phyloP scores from a whole-genome alignment of 2,113 vertebrate species.

The Spheniscus mendiculus region DNA sequence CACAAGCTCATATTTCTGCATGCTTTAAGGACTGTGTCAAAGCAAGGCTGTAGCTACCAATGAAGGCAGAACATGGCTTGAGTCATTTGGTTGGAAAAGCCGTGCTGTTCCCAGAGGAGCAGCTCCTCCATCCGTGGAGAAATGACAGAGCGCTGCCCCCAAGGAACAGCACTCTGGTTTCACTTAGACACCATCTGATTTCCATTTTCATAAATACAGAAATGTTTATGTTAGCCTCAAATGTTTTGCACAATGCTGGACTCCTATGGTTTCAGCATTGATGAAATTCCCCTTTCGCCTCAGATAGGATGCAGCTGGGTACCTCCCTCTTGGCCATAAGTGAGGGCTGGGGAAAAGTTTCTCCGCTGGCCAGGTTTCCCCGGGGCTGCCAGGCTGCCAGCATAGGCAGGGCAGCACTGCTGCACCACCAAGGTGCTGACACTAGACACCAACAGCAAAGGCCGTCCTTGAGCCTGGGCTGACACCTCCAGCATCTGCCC shows the following conservation, averaged over 20 bases:
- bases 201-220: background rate
- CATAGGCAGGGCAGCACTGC: background rate
- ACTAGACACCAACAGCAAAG: background rate
- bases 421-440: fast-evolving
- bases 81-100: background rate
- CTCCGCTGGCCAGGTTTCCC: background rate
- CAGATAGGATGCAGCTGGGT: background rate
- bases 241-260: background rate
- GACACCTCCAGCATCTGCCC: background rate
- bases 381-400: background rate
- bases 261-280: background rate
- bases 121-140: background rate
- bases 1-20: background rate
- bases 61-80: background rate
- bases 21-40: background rate
- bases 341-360: background rate
- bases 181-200: background rate
- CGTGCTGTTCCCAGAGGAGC: background rate
- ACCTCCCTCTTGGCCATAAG: background rate
- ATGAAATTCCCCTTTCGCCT: background rate
- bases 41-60: background rate
- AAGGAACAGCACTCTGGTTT: background rate
- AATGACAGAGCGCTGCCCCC: background rate
- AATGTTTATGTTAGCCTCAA: background rate
- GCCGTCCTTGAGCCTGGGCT: background rate